phyloP scores from a whole-genome alignment of 1,140 invertebrate species.

The Drosophila dunni region DNA sequence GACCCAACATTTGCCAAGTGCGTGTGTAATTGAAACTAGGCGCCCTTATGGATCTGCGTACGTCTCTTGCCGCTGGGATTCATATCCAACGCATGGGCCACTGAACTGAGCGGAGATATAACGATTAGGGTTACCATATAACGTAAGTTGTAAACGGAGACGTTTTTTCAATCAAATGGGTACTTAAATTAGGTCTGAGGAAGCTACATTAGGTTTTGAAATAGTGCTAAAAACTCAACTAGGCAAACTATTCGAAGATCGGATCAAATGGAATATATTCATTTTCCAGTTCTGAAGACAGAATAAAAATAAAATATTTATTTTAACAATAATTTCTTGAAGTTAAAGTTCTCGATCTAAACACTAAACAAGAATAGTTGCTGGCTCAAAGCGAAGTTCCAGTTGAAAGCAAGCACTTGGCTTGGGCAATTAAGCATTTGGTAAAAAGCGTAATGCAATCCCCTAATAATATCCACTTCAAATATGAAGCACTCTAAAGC shows the following conservation, averaged over 20 bases:
- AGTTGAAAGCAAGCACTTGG: conserved; percentile 1
- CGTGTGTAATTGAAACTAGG: conserved; percentile 82
- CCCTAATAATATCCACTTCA: conserved; percentile 24
- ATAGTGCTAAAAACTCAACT: too few relatives aligned
- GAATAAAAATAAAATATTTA: too few relatives aligned
- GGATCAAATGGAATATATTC: too few relatives aligned
- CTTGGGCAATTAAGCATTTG: conserved; percentile 12
- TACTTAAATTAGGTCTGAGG: not conserved
- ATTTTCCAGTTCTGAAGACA: too few relatives aligned
- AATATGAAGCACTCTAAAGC: conserved; percentile 26
- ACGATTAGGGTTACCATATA: conserved; percentile 8
- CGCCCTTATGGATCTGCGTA: conserved; percentile 25
- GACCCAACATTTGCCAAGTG: conserved; percentile 59
- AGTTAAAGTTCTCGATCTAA: not conserved
- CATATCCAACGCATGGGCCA: conserved; percentile 17
- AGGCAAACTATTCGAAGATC: too few relatives aligned
- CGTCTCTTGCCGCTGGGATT: not conserved
- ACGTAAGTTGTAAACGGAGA: not conserved
- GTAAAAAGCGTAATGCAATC: conserved; percentile 21
- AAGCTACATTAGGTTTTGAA: too few relatives aligned
- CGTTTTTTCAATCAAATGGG: not conserved
- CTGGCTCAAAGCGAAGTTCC: not conserved
- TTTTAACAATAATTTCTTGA: not conserved
- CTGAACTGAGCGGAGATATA: conserved; percentile 31
- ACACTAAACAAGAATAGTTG: not conserved